phyloP scores from a whole-genome alignment of 2,797 vertebrate species.

The Cichlasoma orientale region DNA sequence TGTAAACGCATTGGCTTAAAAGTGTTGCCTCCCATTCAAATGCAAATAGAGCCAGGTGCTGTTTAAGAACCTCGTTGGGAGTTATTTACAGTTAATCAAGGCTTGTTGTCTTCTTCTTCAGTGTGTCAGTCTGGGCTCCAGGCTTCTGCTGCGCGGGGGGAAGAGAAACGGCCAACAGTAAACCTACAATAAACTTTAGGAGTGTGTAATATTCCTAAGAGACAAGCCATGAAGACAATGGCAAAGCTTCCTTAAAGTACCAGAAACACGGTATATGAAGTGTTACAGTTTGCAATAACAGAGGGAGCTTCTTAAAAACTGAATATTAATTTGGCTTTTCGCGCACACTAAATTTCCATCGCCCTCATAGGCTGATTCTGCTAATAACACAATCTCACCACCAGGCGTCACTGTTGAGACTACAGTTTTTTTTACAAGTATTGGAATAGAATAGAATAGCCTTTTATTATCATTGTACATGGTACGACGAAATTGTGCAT shows the following conservation, averaged over 20 bases:
- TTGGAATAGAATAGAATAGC: too few relatives aligned
- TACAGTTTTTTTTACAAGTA: neutral
- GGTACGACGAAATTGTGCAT: too few relatives aligned
- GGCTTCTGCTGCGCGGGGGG: constrained; percentile 28
- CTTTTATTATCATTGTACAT: too few relatives aligned
- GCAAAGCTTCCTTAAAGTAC: neutral
- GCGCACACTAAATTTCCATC: neutral
- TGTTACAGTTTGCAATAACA: neutral
- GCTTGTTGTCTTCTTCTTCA: constrained; percentile 3
- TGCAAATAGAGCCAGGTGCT: constrained; percentile 32
- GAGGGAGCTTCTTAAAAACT: neutral
- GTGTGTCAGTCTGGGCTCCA: constrained; percentile 18
- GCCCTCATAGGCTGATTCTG: neutral
- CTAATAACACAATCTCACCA: neutral
- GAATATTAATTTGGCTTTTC: neutral
- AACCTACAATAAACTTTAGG: neutral
- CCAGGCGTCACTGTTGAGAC: constrained; percentile 16
- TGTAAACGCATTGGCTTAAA: constrained; percentile 41
- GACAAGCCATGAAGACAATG: neutral
- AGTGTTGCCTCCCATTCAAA: constrained; percentile 25
- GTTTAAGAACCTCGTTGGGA: neutral
- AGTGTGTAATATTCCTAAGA: neutral
- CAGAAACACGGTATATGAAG: too few relatives aligned
- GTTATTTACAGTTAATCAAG: constrained; percentile 44
- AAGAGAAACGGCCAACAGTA: neutral